phyloP scores from a whole-genome alignment of 2,797 vertebrate species.

The Mycteria americana region DNA sequence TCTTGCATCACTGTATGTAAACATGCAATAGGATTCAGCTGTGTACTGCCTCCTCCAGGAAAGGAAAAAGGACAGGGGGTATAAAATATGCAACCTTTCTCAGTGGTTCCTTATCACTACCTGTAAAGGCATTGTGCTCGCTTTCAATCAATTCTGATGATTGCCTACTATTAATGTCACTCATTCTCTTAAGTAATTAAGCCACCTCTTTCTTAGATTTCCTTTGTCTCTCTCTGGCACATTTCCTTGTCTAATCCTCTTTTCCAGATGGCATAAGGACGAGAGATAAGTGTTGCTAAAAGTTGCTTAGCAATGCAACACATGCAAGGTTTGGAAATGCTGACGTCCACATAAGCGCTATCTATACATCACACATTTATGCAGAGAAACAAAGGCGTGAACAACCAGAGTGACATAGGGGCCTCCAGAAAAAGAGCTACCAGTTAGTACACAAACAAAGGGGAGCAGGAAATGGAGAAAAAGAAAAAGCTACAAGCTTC shows the following conservation, averaged over 20 bases:
- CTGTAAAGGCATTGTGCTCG: slow-evolving; percentile 47
- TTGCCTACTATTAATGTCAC: slow-evolving; percentile 54
- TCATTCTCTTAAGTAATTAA: slow-evolving; percentile 47
- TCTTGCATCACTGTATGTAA: not conserved
- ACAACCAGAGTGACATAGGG: slow-evolving; percentile 16
- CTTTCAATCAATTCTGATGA: slow-evolving; percentile 45
- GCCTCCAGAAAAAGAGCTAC: slow-evolving; percentile 56
- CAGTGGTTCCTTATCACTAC: not conserved
- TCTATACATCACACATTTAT: slow-evolving; percentile 53
- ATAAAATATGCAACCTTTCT: not conserved
- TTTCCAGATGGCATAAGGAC: slow-evolving; percentile 71
- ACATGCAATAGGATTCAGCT: not conserved
- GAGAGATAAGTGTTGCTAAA: slow-evolving; percentile 67
- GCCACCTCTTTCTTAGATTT: slow-evolving; percentile 59
- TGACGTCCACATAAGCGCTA: slow-evolving; percentile 66
- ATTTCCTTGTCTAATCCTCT: slow-evolving; percentile 62
- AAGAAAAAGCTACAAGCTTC: not conserved
- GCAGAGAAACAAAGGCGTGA: slow-evolving; percentile 53
- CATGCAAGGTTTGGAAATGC: slow-evolving; percentile 64
- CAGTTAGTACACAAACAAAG: not conserved
- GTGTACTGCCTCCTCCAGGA: not conserved
- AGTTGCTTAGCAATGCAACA: slow-evolving; percentile 75
- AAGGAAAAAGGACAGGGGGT: not conserved
- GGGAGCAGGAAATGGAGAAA: not conserved
- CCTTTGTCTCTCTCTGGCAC: slow-evolving; percentile 62